These are phyloP conservation scores for Carettochelys insculpta DNA, from an alignment of 2,113 vertebrate species.

Conservation along the genomic window DNA sequence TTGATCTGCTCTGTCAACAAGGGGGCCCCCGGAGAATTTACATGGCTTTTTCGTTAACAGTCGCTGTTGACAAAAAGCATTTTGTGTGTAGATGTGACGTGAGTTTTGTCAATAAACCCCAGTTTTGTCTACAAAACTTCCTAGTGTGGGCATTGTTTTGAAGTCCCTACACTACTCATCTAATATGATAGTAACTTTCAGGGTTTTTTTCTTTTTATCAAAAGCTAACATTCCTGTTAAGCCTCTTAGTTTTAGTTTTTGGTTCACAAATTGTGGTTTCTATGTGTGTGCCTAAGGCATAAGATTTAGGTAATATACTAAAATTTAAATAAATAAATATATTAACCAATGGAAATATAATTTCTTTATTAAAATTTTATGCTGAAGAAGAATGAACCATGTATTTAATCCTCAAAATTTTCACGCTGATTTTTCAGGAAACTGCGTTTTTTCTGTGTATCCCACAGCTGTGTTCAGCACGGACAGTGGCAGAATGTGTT, in stretches of 20 bases:
- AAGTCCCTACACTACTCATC: not conserved
- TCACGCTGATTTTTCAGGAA: not conserved
- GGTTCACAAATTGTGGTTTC: not conserved
- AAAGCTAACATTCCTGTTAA: not conserved
- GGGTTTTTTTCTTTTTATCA: not conserved
- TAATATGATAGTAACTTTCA: not conserved
- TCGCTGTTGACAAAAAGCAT: no score
- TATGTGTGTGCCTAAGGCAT: not conserved
- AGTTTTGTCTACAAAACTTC: no score
- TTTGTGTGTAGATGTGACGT: no score
- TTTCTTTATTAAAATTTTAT: not conserved
- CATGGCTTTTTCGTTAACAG: no score
- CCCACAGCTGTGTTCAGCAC: not conserved
- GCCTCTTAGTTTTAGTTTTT: not conserved
- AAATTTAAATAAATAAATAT: not conserved
- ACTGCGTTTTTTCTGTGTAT: not conserved
- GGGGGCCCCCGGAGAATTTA: no score
- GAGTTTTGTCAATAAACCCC: no score
- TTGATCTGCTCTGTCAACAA: no score
- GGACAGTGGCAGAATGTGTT: not conserved
- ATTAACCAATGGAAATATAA: not conserved
- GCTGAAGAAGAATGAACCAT: not conserved
- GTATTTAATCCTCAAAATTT: not conserved
- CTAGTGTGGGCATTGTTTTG: no score
- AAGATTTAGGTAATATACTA: not conserved